Percentiles rank a stretch among this genome's conserved stretches.
phyloP scores from a whole-genome alignment of 1,140 invertebrate species.

The Ceratosolen solmsi region DNA sequence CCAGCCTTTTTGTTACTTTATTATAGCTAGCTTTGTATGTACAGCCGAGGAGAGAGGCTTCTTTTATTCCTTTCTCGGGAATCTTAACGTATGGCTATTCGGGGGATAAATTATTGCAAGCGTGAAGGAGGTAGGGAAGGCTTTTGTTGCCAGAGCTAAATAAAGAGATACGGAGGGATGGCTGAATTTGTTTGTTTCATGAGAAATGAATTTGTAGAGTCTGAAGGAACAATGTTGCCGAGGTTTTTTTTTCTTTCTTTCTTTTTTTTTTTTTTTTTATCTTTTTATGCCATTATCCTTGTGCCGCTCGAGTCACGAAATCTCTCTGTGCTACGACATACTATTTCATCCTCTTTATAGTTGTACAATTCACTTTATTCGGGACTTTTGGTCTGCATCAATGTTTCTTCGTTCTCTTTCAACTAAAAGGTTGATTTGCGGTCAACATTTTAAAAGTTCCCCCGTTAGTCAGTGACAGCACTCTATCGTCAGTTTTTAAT shows the following conservation, averaged over 20 bases:
- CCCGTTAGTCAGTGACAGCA: too few relatives aligned
- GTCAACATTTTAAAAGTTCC: background rate
- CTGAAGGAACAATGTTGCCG: constrained; percentile 4
- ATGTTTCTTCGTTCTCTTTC: background rate
- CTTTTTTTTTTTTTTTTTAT: background rate
- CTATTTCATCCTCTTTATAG: background rate
- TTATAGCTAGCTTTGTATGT: background rate
- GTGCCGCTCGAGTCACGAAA: background rate
- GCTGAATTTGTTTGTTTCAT: constrained; percentile 3
- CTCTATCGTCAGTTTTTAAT: too few relatives aligned
- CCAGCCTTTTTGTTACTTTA: constrained; percentile 15
- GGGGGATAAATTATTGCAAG: background rate
- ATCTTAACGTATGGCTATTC: background rate
- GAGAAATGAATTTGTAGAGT: constrained; percentile 29
- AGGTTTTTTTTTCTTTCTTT: background rate
- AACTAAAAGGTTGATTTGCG: background rate
- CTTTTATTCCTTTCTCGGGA: constrained; percentile 8
- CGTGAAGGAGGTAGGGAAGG: background rate
- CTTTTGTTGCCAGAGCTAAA: background rate
- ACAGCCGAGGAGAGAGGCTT: background rate
- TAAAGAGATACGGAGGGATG: constrained; percentile 1
- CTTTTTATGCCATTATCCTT: background rate
- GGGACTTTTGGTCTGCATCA: background rate
- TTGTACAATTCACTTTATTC: background rate
- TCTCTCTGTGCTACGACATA: background rate